Evolutionary conservation across 2,888 invertebrate genomes (phyloP).

Genomic region (Dromius quadrimaculatus): DNA sequence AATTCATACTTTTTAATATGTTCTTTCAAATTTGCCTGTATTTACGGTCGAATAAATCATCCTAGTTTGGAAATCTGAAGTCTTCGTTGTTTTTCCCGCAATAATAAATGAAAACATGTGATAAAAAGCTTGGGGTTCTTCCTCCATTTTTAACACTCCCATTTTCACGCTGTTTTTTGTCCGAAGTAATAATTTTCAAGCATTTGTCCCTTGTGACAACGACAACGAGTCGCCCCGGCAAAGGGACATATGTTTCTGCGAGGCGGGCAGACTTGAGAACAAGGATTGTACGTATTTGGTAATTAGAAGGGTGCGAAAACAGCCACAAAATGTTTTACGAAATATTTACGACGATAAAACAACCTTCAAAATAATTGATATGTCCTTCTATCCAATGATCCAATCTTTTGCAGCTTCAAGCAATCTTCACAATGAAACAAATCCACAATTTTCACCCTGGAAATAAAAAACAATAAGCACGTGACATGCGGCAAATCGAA

Average conservation of each 20-base stretch:
- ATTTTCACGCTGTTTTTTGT: slow-evolving; percentile 40
- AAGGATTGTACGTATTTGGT: slow-evolving; percentile 22
- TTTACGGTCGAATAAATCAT: neutral
- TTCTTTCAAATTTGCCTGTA: too few species aligned
- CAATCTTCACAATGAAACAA: neutral
- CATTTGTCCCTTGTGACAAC: slow-evolving; percentile 21
- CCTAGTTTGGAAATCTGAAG: too few species aligned
- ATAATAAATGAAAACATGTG: slow-evolving; percentile 44
- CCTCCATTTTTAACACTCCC: slow-evolving; percentile 38
- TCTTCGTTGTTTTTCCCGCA: too few species aligned
- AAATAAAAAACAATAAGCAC: slow-evolving; percentile 25
- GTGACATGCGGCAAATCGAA: neutral
- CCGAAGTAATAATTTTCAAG: slow-evolving; percentile 24
- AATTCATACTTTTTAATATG: too few species aligned
- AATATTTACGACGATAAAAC: slow-evolving; percentile 13
- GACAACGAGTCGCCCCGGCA: slow-evolving; percentile 5
- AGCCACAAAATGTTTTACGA: neutral
- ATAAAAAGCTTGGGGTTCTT: slow-evolving; percentile 25
- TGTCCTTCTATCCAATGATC: too few species aligned
- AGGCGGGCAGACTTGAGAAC: slow-evolving; percentile 17
- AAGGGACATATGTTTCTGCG: slow-evolving; percentile 23
- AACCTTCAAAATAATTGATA: too few species aligned
- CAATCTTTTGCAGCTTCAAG: too few species aligned
- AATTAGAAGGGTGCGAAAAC: slow-evolving; percentile 21
- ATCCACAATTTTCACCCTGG: slow-evolving; percentile 1